Evolutionary conservation across 1,140 invertebrate species (phyloP).

Genomic region (Pseudoatta argentina): DNA sequence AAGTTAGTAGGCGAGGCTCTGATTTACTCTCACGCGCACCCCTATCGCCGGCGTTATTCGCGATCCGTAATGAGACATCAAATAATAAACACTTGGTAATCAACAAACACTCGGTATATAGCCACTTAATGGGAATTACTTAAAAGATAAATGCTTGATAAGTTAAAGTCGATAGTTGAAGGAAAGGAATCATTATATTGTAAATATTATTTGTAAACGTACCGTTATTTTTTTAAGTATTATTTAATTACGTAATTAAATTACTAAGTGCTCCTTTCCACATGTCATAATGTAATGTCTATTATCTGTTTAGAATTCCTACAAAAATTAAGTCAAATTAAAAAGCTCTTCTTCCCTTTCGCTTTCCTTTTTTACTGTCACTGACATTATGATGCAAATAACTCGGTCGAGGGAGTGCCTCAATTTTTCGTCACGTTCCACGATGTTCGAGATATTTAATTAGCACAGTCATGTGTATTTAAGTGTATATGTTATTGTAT

Average conservation of each 20-base stretch:
- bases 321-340: not conserved
- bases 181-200: not conserved
- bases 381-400: not conserved
- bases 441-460: slow-evolving; percentile 24
- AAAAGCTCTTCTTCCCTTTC: not conserved
- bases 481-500: no score
- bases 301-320: not conserved
- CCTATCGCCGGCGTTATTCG: not conserved
- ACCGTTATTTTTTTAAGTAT: not conserved
- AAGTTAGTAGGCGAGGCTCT: slow-evolving; percentile 31
- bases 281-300: not conserved
- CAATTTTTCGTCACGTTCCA: not conserved
- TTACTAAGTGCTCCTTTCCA: not conserved
- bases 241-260: not conserved
- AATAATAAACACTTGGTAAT: not conserved
- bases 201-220: not conserved
- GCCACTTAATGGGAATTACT: not conserved
- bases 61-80: not conserved
- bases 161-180: not conserved
- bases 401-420: not conserved
- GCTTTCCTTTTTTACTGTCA: not conserved
- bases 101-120: not conserved
- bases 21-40: not conserved
- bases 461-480: not conserved
- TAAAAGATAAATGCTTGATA: not conserved